These are phyloP conservation scores for Drosophila eugracilis DNA, from an alignment of 1,140 invertebrate genomes.

Conservation along the genomic window DNA sequence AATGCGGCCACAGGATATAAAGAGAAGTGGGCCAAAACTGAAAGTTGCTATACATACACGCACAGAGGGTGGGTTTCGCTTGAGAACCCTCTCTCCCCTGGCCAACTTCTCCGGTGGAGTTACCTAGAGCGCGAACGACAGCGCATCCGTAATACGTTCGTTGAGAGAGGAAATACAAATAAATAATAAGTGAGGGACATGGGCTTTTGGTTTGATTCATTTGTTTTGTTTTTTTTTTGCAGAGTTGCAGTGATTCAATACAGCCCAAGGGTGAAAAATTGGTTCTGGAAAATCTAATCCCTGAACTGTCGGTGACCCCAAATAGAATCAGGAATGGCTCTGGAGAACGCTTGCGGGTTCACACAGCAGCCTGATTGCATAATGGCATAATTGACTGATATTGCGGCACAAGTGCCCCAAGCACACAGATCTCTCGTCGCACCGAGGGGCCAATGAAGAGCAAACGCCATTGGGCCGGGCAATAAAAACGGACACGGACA, in stretches of 20 bases:
- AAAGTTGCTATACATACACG: conserved; percentile 30
- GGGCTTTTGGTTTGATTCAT: too few species aligned
- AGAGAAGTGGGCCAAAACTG: conserved; percentile 13
- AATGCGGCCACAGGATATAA: conserved; percentile 29
- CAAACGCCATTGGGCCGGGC: conserved; percentile 41
- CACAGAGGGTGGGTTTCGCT: conserved; percentile 10
- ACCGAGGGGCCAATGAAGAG: conserved; percentile 8
- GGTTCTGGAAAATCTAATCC: too few species aligned
- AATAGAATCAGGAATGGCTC: conserved; percentile 31
- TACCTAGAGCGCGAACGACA: neutral
- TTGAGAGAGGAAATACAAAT: too few species aligned
- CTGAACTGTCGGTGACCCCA: too few species aligned
- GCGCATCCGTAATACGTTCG: neutral
- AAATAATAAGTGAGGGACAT: too few species aligned
- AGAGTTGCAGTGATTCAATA: too few species aligned
- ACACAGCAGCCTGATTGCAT: conserved; percentile 69
- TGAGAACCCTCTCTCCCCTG: conserved; percentile 3
- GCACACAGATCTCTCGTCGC: conserved; percentile 27
- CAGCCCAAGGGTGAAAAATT: too few species aligned
- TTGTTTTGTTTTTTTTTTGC: too few species aligned
- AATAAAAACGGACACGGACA: conserved; percentile 45
- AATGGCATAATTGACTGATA: conserved; percentile 78
- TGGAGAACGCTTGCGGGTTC: conserved; percentile 31
- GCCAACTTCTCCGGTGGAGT: conserved; percentile 23
- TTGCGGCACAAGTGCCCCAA: conserved; percentile 48